Percentiles rank a stretch among this genome's conserved stretches.
Evolutionary conservation across 2,888 invertebrate species (phyloP).

Genomic region (Stegophylla sp.): DNA sequence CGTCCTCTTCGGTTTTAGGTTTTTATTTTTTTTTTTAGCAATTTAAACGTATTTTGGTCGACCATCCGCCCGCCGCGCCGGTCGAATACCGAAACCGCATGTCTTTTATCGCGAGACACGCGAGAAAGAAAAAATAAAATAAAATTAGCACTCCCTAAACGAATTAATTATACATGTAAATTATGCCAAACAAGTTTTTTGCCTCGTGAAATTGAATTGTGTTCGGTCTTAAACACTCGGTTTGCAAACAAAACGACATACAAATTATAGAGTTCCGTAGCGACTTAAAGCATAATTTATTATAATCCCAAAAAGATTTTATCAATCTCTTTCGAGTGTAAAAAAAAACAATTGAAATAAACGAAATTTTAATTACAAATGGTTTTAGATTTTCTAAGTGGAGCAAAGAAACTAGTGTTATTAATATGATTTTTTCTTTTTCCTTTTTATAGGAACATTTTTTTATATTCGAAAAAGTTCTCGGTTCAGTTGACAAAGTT

Average conservation of each 20-base stretch:
- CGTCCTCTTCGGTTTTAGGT: background rate
- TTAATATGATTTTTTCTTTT: too few species aligned
- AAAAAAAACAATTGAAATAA: background rate
- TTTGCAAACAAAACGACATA: conserved; percentile 8
- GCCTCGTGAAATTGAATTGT: conserved; percentile 29
- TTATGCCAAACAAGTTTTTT: conserved; percentile 41
- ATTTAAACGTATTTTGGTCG: too few species aligned
- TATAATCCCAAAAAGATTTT: background rate
- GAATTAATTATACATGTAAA: conserved; percentile 49
- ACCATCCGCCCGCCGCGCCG: too few species aligned
- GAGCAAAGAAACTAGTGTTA: too few species aligned
- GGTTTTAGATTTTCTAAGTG: too few species aligned
- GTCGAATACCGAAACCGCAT: background rate
- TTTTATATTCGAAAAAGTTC: too few species aligned
- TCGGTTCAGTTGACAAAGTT: too few species aligned
- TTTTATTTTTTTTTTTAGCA: background rate
- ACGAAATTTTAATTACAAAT: background rate
- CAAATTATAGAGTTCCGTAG: background rate
- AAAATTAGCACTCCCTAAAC: conserved; percentile 22
- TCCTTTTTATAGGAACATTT: too few species aligned
- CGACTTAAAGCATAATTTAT: conserved; percentile 1
- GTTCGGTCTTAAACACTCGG: conserved; percentile 28
- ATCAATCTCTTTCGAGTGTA: background rate
- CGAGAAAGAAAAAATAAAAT: background rate
- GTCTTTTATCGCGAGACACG: background rate